Percentiles rank a stretch among this genome's conserved stretches.
Conservation (phyloP, 2,797 vertebrate species). For the Tapera naevia region DNA sequence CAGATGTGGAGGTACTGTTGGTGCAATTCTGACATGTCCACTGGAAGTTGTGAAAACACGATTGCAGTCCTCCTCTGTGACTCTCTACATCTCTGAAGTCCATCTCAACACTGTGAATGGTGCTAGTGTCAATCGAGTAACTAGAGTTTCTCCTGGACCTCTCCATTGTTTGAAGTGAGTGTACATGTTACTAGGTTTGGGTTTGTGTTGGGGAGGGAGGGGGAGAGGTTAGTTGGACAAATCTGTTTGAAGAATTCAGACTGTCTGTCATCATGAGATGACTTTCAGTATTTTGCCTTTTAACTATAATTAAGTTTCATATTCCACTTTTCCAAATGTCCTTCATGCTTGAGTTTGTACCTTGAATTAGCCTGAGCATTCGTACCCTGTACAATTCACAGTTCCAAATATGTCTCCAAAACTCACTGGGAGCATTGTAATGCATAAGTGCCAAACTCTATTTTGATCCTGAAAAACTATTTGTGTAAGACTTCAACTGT, state of each 20-base stretch:
- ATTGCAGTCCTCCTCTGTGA: constrained; percentile 94
- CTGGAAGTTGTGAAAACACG: constrained; percentile 98
- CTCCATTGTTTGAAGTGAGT: constrained; percentile 95
- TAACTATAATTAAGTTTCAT: neutral
- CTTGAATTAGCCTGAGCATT: neutral
- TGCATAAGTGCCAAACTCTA: neutral
- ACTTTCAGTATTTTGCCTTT: neutral
- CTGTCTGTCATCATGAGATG: neutral
- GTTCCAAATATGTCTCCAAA: neutral
- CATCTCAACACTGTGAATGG: constrained; percentile 92
- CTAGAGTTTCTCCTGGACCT: constrained; percentile 91
- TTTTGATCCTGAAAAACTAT: neutral
- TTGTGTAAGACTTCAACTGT: neutral
- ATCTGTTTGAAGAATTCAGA: neutral
- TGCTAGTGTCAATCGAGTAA: constrained; percentile 83
- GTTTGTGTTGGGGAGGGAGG: neutral
- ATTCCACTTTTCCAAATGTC: neutral
- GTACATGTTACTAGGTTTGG: neutral
- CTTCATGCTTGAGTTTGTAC: neutral
- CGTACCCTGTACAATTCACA: neutral
- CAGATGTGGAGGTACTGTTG: constrained; percentile 98
- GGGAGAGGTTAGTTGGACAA: neutral
- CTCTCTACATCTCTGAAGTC: constrained; percentile 93
- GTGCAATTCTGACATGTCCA: constrained; percentile 97
- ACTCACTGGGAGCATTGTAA: neutral